Evolutionary conservation across 2,113 vertebrate species (phyloP), one percentile per base, ranked within the genome.

Genomic region (Calyptommatus sinebrachiatus): DNA sequence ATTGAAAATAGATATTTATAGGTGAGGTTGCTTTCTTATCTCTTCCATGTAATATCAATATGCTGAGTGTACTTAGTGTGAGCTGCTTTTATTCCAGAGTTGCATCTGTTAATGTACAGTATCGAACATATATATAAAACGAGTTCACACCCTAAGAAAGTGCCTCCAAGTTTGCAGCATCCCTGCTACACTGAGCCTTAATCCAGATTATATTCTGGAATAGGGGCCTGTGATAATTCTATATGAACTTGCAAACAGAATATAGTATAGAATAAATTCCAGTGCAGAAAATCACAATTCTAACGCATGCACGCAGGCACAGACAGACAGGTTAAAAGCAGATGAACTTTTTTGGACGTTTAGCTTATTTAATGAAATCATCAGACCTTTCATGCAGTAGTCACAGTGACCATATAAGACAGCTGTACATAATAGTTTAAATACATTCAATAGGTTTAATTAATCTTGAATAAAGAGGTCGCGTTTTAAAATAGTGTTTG

Each of bases 391-490:
- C 1, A 75, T 69, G 24, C 67, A 16, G 48, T 48, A 78, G 20
- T 73, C 26, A 26, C 63, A 11, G 45, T 12, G 71, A n/a, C 45
- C 71, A 28, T 12, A 74, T n/a, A 75, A 24, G 45, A 48, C 66
- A 81, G 67, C 76, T 70, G 31, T 48, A 35, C 60, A 61, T 68
- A 21, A 46, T 62, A 16, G 76, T 82, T 81, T 74, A 2, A 79
- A 46, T 50, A 50, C 21, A 45, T 60, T 72, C 72, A 71, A 70
- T 20, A 20, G 76, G 53, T 73, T 62, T 2, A 83, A 61, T 57
- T 21, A 2, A 41, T 71, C 85, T 84, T 72, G 67, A 80, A 7
- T 70, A 12, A 63, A 77, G 60, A 62, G 74, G 26, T 88, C 74
- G 29, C 46, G 41, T 81, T 72, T 41, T 79, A 46, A 41, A 73